Base-by-base conservation (phyloP, 2,888 invertebrate species). In the Dinocampus coccinellae region DNA sequence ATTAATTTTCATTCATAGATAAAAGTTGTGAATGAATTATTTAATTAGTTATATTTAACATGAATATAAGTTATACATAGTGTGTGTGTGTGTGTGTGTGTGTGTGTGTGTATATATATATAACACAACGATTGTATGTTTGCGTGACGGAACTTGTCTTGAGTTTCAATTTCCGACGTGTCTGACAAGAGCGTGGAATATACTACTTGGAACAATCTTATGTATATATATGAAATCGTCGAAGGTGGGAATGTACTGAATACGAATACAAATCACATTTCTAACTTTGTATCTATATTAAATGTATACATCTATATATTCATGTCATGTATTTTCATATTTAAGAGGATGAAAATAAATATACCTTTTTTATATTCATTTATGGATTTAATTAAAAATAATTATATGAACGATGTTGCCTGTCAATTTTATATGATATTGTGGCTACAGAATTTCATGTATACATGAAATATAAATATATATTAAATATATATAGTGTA, bases 131-230 rank as follows among this genome's bases (percentile, higher is more conserved):
- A 29, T 29, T 57, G 57, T 26, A n/a, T 42, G 52, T n/a, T 16
- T 57, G 22, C 57, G 65, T 65, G 55, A 33, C 13, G 29, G 20
- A 57, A 66, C 55, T 36, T 55, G 10, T 16, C 16, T 47, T 10
- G 22, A 36, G 58, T 24, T 33, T 66, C 34, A 34, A 36, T 26
- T 66, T 58, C 66, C 66, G 66, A 66, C 66, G 57, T 16, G 47
- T 57, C 36, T 66, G 57, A 66, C 57, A 26, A 39, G 66, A 36
- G 7, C 42, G 57, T 66, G 36, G 55, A 66, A 66, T 58, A 55
- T 26, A 33, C 52, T n/a, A 22, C 36, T 57, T 53, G 22, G 13
- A 66, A 57, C 58, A 24, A 34, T 58, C 57, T 57, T 16, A 42
- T 36, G 24, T 57, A 10, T n/a, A 34, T 26, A 66, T 58, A 24